phyloP scores from a whole-genome alignment of 1,140 invertebrate species.

The Belonocnema kinseyi region DNA sequence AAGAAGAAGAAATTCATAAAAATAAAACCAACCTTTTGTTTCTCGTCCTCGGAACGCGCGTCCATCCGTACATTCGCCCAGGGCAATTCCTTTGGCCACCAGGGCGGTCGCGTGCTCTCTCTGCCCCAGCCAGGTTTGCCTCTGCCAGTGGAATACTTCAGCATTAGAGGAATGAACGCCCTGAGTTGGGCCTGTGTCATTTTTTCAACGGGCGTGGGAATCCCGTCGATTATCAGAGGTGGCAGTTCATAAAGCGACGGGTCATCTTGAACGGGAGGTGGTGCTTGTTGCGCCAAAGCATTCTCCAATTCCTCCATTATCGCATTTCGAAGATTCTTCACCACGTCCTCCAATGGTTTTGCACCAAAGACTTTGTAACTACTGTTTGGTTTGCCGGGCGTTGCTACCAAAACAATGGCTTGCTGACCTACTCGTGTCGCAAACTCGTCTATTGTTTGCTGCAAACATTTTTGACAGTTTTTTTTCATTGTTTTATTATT shows the following conservation, averaged over 20 bases:
- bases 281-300: slow-evolving; percentile 94
- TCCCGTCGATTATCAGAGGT: slow-evolving; percentile 96
- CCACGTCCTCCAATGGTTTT: slow-evolving; percentile 97
- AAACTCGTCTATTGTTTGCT: slow-evolving; percentile 98
- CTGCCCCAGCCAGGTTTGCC: slow-evolving; percentile 98
- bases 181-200: slow-evolving; percentile 98
- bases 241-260: slow-evolving; percentile 96
- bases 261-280: slow-evolving; percentile 93
- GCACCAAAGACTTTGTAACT: slow-evolving; percentile 98
- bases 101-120: slow-evolving; percentile 94
- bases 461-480: slow-evolving; percentile 55
- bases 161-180: slow-evolving; percentile 98
- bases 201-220: slow-evolving; percentile 98
- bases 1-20: slow-evolving; percentile 35
- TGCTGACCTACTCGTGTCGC: slow-evolving; percentile 98
- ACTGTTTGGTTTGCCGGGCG: slow-evolving; percentile 96
- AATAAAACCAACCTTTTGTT: slow-evolving; percentile 87
- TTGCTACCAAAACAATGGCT: slow-evolving; percentile 95
- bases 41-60: slow-evolving; percentile 95
- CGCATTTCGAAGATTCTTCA: slow-evolving; percentile 90
- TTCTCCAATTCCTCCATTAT: slow-evolving; percentile 97
- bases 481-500: no score
- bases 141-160: slow-evolving; percentile 97
- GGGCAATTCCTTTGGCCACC: slow-evolving; percentile 98
- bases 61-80: slow-evolving; percentile 98